Evolutionary conservation across 92 coral and sea anemone species (phyloP), one percentile per base, ranked within the genome.

Genomic region (Montipora capitata): DNA sequence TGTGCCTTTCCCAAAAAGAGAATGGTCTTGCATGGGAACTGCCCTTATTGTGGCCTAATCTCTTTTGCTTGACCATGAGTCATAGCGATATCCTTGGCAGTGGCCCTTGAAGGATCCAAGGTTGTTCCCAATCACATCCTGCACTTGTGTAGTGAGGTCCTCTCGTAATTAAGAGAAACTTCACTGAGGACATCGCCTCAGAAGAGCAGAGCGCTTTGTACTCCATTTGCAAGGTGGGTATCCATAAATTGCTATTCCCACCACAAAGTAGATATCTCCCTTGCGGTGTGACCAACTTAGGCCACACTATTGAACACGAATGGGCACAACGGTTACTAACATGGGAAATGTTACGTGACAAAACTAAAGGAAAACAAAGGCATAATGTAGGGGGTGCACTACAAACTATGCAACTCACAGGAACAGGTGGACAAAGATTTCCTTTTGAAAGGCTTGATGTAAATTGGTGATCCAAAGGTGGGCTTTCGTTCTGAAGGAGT

Each of bases 191-290:
- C 45, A 52, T n/a, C 84, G 44, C 39, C 69, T 85, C 94, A 5
- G 76, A 35, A 18, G 80, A 27, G 27, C 90, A 91, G 54, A 91
- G 80, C 17, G 84, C 51, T 27, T 70, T 76, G 77, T 38, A 80
- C 12, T 91, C 94, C 4, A 88, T 48, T 54, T 70, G 71, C 38
- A 90, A 63, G 38, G 86, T 76, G 40, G 87, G 93, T 81, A 65
- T 91, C 52, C 85, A 44, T 56, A 20, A 20, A 20, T 20, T 20
- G 27, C 27, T 85, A 69, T 17, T 80, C 94, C 66, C 79, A 67
- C 48, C 91, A 44, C 68, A 85, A 35, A 64, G n/a, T 20, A 40
- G 87, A 78, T 42, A 90, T 2, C 8, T 90, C 85, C 20, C 62
- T 18, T 17, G 51, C 27, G 18, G 88, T 64, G 4, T 86, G 78